Base-by-base conservation (phyloP, 2,888 invertebrate genomes). In the Ophion costatus region DNA sequence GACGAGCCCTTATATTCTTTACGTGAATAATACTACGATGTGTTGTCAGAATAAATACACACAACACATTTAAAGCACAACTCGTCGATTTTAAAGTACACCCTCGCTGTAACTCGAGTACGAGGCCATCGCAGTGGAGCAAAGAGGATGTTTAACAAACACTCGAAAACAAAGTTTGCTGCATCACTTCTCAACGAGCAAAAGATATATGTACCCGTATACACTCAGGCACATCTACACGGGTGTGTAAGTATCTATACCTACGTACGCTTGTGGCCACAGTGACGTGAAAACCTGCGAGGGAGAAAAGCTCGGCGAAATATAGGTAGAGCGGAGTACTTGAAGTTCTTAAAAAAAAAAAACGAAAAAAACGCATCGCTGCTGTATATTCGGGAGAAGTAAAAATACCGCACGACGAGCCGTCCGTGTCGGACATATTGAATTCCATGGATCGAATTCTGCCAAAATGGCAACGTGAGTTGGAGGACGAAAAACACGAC, bases 71-170 rank as follows among this genome's bases (percentile, higher is more conserved):
- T 63, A 66, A 64, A 66, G 69, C 56, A 24, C 66, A 63, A 63
- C 24, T 11, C 56, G 80, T 81, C 70, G 70, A 69, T 51, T 63
- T 29, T 10, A 64, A 74, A 38, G 45, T 69, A 57, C 59, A 64
- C 82, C 78, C 85, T 79, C 83, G 87, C 83, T 83, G 88, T 86
- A 85, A 75, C 78, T 81, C 81, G 80, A 81, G 77, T 80, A 80
- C 88, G 79, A 57, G 67, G 70, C 80, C 70, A 51, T 75, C 56
- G 71, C 77, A 79, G 82, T 81, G 70, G 80, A 76, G 77, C 85
- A 84, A 79, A 74, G 83, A 91, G 90, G 88, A 90, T 91, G 91
- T 91, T 91, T 91, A 90, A 90, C 91, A 91, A 91, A 91, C 91
- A 91, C 91, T 91, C 85, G 81, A 89, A 86, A 71, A 56, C 63